These are phyloP conservation scores for Lacerta bilineata DNA, from an alignment of 2,797 vertebrate genomes.

Conservation along the genomic window DNA sequence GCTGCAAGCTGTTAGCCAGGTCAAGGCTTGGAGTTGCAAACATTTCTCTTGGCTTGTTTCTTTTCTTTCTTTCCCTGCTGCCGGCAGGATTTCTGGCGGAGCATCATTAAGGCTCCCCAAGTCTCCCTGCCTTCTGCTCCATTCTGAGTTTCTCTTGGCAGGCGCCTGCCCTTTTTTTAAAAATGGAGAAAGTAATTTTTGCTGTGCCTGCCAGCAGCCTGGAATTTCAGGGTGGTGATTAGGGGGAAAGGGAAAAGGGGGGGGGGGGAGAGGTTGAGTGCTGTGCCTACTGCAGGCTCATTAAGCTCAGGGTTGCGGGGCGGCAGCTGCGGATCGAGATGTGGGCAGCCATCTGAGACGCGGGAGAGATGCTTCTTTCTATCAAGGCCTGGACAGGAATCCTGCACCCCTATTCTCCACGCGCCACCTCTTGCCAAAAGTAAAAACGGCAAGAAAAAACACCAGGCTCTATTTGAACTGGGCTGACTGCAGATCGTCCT, in stretches of 20 bases:
- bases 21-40: neutral
- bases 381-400: constrained; percentile 4
- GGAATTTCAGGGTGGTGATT: constrained; percentile 14
- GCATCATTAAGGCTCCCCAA: constrained; percentile 31
- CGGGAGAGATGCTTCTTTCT: neutral
- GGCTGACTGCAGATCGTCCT: neutral
- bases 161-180: constrained; percentile 1
- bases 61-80: neutral
- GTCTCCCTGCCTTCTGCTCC: constrained; percentile 34
- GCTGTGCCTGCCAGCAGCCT: constrained; percentile 24
- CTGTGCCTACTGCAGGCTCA: neutral
- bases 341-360: constrained; percentile 38
- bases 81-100: constrained; percentile 22
- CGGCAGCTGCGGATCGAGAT: constrained; percentile 29
- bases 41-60: constrained; percentile 16
- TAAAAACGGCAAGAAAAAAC: neutral
- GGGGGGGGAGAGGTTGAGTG: constrained; percentile 1
- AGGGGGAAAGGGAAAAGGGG: neutral
- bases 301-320: constrained; percentile 13
- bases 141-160: constrained; percentile 25
- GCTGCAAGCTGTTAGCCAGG: neutral
- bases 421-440: constrained; percentile 14
- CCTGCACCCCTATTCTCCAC: neutral
- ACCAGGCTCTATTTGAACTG: neutral
- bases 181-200: constrained; percentile 39